These are phyloP conservation scores for Synergus japonicus DNA, from an alignment of 2,888 invertebrate genomes.

Conservation along the genomic window DNA sequence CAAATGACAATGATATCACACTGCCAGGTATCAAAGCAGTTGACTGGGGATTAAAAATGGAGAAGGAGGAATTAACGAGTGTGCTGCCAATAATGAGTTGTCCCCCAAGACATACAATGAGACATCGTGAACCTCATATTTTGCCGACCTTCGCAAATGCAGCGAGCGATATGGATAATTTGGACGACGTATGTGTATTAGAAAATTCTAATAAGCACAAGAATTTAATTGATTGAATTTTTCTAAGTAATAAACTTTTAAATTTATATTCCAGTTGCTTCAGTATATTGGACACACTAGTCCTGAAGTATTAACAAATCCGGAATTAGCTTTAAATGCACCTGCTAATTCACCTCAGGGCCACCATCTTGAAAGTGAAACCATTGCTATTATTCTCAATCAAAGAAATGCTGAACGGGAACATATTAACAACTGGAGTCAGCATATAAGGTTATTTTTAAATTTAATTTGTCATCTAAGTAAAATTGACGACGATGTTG, in stretches of 20 bases:
- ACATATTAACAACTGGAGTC: conserved; percentile 79
- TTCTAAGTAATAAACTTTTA: neutral
- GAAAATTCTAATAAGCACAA: neutral
- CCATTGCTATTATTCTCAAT: conserved; percentile 90
- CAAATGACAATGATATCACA: conserved; percentile 62
- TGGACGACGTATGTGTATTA: conserved; percentile 88
- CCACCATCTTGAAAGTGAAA: conserved; percentile 88
- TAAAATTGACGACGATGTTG: neutral
- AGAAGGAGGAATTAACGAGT: conserved; percentile 66
- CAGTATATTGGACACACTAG: conserved; percentile 95
- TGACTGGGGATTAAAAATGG: conserved; percentile 63
- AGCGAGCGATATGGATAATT: conserved; percentile 92
- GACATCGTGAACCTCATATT: conserved; percentile 86
- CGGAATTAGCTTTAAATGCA: conserved; percentile 83
- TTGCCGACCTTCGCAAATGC: conserved; percentile 90
- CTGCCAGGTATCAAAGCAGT: conserved; percentile 59
- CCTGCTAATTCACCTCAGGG: conserved; percentile 88
- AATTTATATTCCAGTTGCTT: conserved; percentile 81
- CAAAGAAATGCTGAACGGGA: conserved; percentile 92
- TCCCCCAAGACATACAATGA: conserved; percentile 84
- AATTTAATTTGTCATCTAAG: neutral
- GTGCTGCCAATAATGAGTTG: conserved; percentile 71
- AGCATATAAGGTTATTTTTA: conserved; percentile 67
- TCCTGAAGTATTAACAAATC: conserved; percentile 82
- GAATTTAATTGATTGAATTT: conserved; percentile 8